Evolutionary conservation across 2,797 vertebrate species (phyloP), one percentile per base, ranked within the genome.

Genomic region (Pseudochaenichthys georgianus): DNA sequence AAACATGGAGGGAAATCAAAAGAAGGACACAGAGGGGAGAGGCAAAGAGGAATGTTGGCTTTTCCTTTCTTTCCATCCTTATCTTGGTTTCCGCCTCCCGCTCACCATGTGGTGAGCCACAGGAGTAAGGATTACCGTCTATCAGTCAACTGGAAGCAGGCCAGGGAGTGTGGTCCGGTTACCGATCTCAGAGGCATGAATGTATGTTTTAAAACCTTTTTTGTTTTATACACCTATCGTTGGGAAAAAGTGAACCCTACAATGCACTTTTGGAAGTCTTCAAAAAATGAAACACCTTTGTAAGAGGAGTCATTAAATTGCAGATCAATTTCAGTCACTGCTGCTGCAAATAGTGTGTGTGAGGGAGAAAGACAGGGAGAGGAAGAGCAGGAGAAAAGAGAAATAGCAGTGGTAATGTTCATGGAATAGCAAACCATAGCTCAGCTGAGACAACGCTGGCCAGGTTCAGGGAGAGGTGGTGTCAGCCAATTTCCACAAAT

Each of bases 391-490:
- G 64, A 15, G 34, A 55, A 15, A 62, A 53, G 70, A 81, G 62
- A 60, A 83, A 84, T 70, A 68, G 75, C 38, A 51, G 58, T 13
- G 50, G 55, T 17, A 19, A 64, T 64, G 74, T 52, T 77, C 73
- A 21, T 69, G 66, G 74, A 85, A 88, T 76, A 85, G 66, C 81
- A 89, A 90, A 86, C 70, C 80, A 81, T 81, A 76, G 81, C 80
- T 89, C 84, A 85, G 78, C 55, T 73, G 70, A 80, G 63, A 88
- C 72, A 80, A 62, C 71, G 76, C 74, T 51, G 52, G 66, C 64
- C 66, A 75, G 73, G 73, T 86, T 88, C 87, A 86, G 71, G 70
- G 64, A 80, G 75, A 83, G 53, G 77, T 60, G 73, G 79, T 75
- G 73, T 80, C 82, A 82, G 81, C 63, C 64, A 70, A 81, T 86